These are phyloP conservation scores for Barbus barbus DNA, from an alignment of 2,113 vertebrate species.

Conservation along the genomic window DNA sequence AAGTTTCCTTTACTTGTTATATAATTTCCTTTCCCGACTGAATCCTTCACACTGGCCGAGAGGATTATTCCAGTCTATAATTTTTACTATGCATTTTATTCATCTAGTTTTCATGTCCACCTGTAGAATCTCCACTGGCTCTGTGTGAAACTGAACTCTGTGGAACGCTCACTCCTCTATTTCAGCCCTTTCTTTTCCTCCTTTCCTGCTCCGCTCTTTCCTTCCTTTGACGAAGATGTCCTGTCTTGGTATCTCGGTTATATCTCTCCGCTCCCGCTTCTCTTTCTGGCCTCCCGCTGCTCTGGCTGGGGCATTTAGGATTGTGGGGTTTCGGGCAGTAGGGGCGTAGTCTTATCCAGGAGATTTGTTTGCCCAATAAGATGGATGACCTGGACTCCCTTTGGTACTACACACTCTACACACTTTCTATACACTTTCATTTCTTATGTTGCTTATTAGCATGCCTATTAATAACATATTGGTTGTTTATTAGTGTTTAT, in stretches of 20 bases:
- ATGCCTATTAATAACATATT: no score
- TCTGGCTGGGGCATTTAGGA: conserved; percentile 43
- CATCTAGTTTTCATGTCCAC: background rate
- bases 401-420: background rate
- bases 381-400: background rate
- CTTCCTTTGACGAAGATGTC: conserved; percentile 61
- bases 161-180: conserved; percentile 58
- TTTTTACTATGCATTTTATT: background rate
- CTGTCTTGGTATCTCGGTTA: conserved; percentile 45
- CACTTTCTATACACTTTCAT: no score
- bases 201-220: conserved; percentile 72
- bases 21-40: background rate
- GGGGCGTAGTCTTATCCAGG: background rate
- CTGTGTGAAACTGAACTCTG: conserved; percentile 53
- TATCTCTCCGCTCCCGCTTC: conserved; percentile 61
- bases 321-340: conserved; percentile 42
- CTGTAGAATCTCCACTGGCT: no score
- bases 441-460: no score
- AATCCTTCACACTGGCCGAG: background rate
- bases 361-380: background rate
- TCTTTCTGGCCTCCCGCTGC: conserved; percentile 25
- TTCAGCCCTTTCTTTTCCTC: conserved; percentile 60
- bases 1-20: background rate
- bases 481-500: no score
- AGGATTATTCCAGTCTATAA: background rate